Base-by-base conservation (phyloP, 2,113 vertebrate genomes). In the Ammodytes marinus region DNA sequence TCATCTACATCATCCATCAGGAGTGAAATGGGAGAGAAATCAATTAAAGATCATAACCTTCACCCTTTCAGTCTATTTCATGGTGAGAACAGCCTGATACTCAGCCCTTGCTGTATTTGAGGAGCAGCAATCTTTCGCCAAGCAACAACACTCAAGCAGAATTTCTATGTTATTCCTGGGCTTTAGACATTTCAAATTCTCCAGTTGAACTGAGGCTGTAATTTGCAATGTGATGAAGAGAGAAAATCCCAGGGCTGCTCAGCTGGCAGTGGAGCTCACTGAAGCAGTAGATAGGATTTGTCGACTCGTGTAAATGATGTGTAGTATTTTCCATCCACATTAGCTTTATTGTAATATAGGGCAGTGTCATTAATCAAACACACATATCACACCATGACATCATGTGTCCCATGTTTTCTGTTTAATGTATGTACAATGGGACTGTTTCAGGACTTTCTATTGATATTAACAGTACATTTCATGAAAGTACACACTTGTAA, bases 251-350 rank as follows among this genome's bases (percentile, higher is more conserved):
- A 4, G 75, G 82, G 82, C 73, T 60, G 79, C 74, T 69, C 80
- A 19, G 15, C 8, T 69, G 67, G 79, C 64, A 19, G 27, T 6
- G 60, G 53, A 60, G 74, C 74, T 85, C 84, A 72, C 57, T 84
- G 79, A 64, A 85, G 86, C 85, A 78, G 69, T 45, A 55, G 64
- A 86, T 80, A 9, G 79, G 57, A 91, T 84, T 76, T 89, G 66
- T 67, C 46, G 79, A 74, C 70, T 80, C 47, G 40, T 61, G 60
- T 59, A 83, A 84, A 76, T 80, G 77, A 69, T 72, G 75, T 46
- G 60, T 57, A 65, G 77, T 73, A 79, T 90, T 90, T 90, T 82
- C 87, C 88, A 90, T 63, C 78, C 75, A 90, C 87, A 89, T 85
- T 70, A 81, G 71, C 79, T 88, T 83, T 57, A 80, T 87, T 88